phyloP scores from a whole-genome alignment of 2,113 vertebrate species.

The human (Homo sapiens) region GRCh38 chr3:176275001-176275500 shows the following conservation, averaged over 20 bases:
- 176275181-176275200: background rate
- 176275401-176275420: background rate
- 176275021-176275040: background rate
- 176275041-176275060: background rate
- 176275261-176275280: background rate
- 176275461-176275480: background rate
- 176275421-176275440: background rate
- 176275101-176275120: background rate
- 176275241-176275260: background rate
- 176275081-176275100: background rate
- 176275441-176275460: background rate
- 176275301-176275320: background rate
- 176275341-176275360: background rate
- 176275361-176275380: background rate
- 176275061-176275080: background rate
- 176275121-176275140: background rate
- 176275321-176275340: background rate
- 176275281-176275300: background rate
- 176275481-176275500: background rate
- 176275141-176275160: background rate
- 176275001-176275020: background rate
- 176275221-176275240: background rate
- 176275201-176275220: background rate
- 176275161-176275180: background rate
- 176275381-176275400: background rate